Conservation (phyloP, 1,140 invertebrate species). For the Leptinotarsa undecemlineata region DNA sequence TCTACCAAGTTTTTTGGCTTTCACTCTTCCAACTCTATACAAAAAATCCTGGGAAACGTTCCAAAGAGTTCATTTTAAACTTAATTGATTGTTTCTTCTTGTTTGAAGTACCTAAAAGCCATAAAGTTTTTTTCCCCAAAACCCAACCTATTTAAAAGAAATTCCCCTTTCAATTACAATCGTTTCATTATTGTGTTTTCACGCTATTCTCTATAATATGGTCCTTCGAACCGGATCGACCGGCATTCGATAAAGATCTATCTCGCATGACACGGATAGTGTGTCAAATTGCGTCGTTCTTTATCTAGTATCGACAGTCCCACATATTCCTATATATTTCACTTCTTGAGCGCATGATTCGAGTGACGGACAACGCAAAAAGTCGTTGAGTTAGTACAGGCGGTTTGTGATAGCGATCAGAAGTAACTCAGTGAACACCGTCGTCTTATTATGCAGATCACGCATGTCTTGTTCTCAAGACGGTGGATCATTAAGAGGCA, state of each 20-base stretch:
- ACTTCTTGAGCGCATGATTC: constrained; percentile 3
- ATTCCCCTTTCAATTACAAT: too few species aligned
- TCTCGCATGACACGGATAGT: not conserved
- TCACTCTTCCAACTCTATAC: too few species aligned
- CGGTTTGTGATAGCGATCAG: constrained; percentile 2
- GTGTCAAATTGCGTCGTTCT: constrained; percentile 7
- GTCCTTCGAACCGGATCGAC: too few species aligned
- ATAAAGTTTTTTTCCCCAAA: too few species aligned
- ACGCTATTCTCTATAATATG: too few species aligned
- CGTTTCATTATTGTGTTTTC: too few species aligned
- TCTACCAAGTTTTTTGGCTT: too few species aligned
- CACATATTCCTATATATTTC: not conserved
- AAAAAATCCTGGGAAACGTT: too few species aligned
- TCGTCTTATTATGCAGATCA: constrained; percentile 38
- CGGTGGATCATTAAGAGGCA: constrained; percentile 37
- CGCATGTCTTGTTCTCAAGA: constrained; percentile 34
- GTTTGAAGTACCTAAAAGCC: too few species aligned
- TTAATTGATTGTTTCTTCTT: too few species aligned
- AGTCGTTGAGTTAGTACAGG: not conserved
- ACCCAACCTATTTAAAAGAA: too few species aligned
- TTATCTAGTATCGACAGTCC: not conserved
- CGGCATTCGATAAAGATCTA: not conserved
- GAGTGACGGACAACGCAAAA: not conserved
- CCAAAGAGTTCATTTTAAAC: too few species aligned
- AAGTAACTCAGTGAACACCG: constrained; percentile 5